These are phyloP conservation scores for Drosophila phalerata DNA, from an alignment of 2,888 invertebrate species.

Conservation along the genomic window DNA sequence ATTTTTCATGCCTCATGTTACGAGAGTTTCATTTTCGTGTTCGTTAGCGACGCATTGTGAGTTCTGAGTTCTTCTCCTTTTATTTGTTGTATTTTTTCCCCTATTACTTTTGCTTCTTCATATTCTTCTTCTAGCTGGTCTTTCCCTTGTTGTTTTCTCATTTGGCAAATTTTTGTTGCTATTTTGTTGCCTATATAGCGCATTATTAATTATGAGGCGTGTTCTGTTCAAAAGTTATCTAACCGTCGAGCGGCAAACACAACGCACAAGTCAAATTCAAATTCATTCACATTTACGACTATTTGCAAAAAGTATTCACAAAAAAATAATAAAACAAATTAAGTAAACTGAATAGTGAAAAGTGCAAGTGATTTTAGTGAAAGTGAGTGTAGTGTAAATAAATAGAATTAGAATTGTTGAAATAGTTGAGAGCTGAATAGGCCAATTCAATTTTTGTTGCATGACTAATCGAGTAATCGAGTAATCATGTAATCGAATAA, in stretches of 20 bases:
- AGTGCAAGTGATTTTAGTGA: slow-evolving; percentile 11
- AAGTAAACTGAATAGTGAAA: slow-evolving; percentile 11
- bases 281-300: not conserved
- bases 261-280: not conserved
- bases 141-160: slow-evolving; percentile 31
- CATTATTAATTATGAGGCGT: slow-evolving; percentile 76
- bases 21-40: slow-evolving; percentile 63
- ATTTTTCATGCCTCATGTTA: slow-evolving; percentile 13
- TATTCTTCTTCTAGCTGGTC: slow-evolving; percentile 17
- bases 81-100: slow-evolving; percentile 5
- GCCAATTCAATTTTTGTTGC: not conserved
- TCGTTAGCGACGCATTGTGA: slow-evolving; percentile 50
- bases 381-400: slow-evolving; percentile 10
- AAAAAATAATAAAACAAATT: not conserved
- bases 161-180: slow-evolving; percentile 23
- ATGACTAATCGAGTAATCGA: slow-evolving; percentile 15
- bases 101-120: slow-evolving; percentile 23
- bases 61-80: slow-evolving; percentile 43
- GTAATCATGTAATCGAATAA: slow-evolving; percentile 1
- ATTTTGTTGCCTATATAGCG: slow-evolving; percentile 58
- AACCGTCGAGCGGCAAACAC: slow-evolving; percentile 71
- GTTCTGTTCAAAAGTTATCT: slow-evolving; percentile 71
- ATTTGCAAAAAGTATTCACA: not conserved
- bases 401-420: slow-evolving; percentile 6
- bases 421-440: slow-evolving; percentile 6